These are phyloP conservation scores for Gymnobelideus leadbeateri DNA, from an alignment of 2,113 vertebrate species.

Conservation along the genomic window DNA sequence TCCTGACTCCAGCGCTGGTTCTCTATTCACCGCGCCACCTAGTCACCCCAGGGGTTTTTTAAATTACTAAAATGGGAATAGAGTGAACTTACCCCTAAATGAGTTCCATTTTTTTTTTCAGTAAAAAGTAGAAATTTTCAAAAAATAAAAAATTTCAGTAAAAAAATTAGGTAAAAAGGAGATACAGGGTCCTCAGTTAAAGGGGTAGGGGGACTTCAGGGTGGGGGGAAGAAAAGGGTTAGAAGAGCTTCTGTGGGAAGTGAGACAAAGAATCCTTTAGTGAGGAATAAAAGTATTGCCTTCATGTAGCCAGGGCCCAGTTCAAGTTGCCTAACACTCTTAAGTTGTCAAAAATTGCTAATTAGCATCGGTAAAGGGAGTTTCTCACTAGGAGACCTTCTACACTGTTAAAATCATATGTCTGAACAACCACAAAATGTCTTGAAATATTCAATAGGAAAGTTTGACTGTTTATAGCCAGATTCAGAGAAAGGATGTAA, in stretches of 20 bases:
- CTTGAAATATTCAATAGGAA: neutral
- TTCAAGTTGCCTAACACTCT: neutral
- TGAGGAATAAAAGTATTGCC: neutral
- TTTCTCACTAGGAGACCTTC: neutral
- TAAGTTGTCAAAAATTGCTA: neutral
- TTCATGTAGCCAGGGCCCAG: neutral
- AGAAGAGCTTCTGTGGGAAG: neutral
- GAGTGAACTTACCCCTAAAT: neutral
- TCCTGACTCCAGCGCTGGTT: too few species aligned
- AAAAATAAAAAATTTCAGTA: neutral
- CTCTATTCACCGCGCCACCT: too few species aligned
- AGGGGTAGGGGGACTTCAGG: neutral
- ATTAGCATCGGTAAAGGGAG: neutral
- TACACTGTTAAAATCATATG: neutral
- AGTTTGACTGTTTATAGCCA: neutral
- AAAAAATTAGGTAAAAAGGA: neutral
- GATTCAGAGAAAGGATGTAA: neutral
- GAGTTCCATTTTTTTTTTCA: neutral
- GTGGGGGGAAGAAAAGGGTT: neutral
- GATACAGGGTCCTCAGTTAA: neutral
- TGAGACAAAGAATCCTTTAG: neutral
- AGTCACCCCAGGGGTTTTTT: neutral
- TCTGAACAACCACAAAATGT: neutral
- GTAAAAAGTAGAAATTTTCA: neutral
- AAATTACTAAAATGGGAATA: neutral